These are phyloP conservation scores for Mirza zaza DNA, from an alignment of 2,113 vertebrate species.

Conservation along the genomic window DNA sequence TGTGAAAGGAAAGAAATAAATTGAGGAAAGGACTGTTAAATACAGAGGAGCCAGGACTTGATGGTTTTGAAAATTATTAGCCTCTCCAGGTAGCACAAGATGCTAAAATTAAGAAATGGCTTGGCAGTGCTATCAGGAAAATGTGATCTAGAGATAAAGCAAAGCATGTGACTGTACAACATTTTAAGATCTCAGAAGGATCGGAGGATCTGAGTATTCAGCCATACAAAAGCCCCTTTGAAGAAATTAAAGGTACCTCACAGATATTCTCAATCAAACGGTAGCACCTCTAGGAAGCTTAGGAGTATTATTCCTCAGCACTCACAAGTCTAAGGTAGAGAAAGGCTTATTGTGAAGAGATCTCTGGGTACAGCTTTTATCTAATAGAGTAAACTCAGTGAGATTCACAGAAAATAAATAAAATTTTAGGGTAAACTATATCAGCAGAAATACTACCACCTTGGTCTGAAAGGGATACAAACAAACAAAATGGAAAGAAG, in stretches of 20 bases:
- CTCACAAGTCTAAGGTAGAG: background rate
- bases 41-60: background rate
- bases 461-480: background rate
- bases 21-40: background rate
- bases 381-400: background rate
- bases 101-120: background rate
- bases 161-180: background rate
- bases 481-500: background rate
- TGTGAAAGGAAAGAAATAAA: background rate
- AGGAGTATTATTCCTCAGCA: background rate
- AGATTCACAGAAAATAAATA: background rate
- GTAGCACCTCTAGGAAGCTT: no score
- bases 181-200: background rate
- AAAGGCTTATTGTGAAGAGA: background rate
- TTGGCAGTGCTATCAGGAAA: background rate
- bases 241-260: background rate
- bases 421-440: background rate
- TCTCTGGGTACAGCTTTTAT: background rate
- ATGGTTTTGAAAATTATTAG: background rate
- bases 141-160: background rate
- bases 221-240: background rate
- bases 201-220: background rate
- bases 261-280: background rate
- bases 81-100: background rate
- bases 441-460: background rate